Conservation (phyloP, 2,888 invertebrate species). For the Leptinotarsa peninsularis region DNA sequence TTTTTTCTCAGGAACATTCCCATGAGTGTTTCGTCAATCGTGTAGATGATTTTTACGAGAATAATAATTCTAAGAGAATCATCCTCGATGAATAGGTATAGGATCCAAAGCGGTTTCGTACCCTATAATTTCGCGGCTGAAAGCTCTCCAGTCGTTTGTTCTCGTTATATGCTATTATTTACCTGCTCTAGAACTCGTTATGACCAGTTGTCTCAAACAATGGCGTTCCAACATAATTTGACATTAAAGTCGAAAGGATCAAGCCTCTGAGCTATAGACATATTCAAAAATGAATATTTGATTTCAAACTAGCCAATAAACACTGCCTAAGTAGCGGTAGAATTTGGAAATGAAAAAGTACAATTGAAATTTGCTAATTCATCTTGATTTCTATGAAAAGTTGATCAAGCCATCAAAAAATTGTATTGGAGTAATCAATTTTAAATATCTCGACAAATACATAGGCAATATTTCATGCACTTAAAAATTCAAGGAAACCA, state of each 20-base stretch:
- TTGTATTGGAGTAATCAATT: too few species aligned
- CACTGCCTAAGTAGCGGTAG: too few species aligned
- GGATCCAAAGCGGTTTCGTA: conserved; percentile 36
- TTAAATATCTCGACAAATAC: too few species aligned
- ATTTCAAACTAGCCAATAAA: too few species aligned
- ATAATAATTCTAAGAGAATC: conserved; percentile 20
- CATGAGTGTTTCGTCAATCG: conserved; percentile 7
- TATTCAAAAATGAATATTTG: background rate
- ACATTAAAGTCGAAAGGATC: background rate
- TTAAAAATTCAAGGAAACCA: too few species aligned
- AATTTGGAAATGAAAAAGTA: background rate
- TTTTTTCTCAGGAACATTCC: conserved; percentile 14
- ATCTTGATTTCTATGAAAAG: background rate
- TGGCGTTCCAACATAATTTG: conserved; percentile 25
- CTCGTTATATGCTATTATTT: conserved; percentile 46
- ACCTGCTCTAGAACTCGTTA: conserved; percentile 40
- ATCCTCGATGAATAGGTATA: conserved; percentile 36
- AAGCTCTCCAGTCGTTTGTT: conserved; percentile 41
- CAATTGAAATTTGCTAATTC: background rate
- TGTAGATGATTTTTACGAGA: conserved; percentile 7
- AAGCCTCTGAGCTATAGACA: background rate
- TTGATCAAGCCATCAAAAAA: too few species aligned
- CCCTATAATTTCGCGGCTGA: conserved; percentile 49
- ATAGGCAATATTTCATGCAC: too few species aligned
- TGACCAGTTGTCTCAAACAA: conserved; percentile 34